Evolutionary conservation across 2,797 vertebrate species (phyloP).

Genomic region (Lates japonicus): DNA sequence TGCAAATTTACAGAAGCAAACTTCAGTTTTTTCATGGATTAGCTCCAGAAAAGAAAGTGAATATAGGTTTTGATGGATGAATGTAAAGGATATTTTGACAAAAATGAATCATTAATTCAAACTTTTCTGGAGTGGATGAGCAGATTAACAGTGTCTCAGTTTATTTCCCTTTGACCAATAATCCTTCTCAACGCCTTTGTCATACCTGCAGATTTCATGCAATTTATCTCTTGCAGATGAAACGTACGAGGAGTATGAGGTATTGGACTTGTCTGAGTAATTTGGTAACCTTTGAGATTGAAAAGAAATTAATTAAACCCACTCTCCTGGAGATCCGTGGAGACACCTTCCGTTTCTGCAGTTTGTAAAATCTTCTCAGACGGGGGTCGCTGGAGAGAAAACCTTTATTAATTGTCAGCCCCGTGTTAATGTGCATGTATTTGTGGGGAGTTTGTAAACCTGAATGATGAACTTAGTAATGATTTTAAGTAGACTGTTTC

Average conservation of each 20-base stretch:
- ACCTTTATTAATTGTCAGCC: conserved; percentile 37
- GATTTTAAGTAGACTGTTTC: not conserved
- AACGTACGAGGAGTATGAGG: too few relatives aligned
- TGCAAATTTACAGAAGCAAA: too few relatives aligned
- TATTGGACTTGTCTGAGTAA: conserved; percentile 35
- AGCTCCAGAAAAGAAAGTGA: not conserved
- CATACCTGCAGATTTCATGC: conserved; percentile 34
- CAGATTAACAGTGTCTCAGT: conserved; percentile 16
- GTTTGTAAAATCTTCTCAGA: conserved; percentile 53
- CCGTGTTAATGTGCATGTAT: conserved; percentile 28
- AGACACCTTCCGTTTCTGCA: conserved; percentile 59
- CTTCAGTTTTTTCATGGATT: not conserved
- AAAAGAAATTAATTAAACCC: conserved; percentile 53
- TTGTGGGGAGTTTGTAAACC: not conserved
- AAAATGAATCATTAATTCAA: too few relatives aligned
- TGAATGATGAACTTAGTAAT: conserved; percentile 30
- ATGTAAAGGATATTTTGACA: not conserved
- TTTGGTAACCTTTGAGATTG: conserved; percentile 45
- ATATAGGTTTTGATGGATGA: not conserved
- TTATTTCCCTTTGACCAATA: conserved; percentile 30
- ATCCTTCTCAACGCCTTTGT: conserved; percentile 15
- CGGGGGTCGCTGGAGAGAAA: conserved; percentile 26
- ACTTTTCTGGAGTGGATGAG: not conserved
- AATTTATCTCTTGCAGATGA: conserved; percentile 20
- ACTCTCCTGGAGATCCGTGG: conserved; percentile 40